Evolutionary conservation across 2,888 invertebrate genomes (phyloP).

Genomic region (Himalopsyche kuldschensis): DNA sequence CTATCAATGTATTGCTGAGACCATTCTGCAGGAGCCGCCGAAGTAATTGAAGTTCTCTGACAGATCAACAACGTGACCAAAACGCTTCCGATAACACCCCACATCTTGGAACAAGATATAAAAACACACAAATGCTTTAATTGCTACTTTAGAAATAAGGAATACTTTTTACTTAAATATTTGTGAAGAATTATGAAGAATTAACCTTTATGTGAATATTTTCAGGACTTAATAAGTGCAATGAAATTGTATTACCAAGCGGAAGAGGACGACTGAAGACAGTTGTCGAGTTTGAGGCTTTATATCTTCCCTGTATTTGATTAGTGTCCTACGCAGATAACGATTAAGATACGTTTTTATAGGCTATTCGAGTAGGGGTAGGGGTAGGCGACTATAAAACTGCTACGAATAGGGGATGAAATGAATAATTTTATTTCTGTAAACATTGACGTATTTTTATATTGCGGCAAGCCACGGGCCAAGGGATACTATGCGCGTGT

Average conservation of each 20-base stretch:
- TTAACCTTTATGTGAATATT: neutral
- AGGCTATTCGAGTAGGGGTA: neutral
- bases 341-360: neutral
- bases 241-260: neutral
- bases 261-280: neutral
- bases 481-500: neutral
- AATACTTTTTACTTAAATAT: neutral
- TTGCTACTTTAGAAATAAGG: neutral
- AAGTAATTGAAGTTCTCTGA: neutral
- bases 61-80: slow-evolving; percentile 14
- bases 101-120: neutral
- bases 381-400: neutral
- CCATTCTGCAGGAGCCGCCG: slow-evolving; percentile 26
- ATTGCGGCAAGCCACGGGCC: neutral
- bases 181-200: neutral
- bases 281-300: neutral
- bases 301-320: neutral
- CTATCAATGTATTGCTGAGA: slow-evolving; percentile 30
- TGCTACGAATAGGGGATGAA: neutral
- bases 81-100: neutral
- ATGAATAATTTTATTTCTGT: neutral
- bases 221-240: neutral
- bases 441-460: neutral
- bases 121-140: neutral
- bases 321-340: neutral